Percentiles rank a stretch among this genome's conserved stretches.
Evolutionary conservation across 2,113 vertebrate genomes (phyloP).

Genomic region (Syngnathus floridae): DNA sequence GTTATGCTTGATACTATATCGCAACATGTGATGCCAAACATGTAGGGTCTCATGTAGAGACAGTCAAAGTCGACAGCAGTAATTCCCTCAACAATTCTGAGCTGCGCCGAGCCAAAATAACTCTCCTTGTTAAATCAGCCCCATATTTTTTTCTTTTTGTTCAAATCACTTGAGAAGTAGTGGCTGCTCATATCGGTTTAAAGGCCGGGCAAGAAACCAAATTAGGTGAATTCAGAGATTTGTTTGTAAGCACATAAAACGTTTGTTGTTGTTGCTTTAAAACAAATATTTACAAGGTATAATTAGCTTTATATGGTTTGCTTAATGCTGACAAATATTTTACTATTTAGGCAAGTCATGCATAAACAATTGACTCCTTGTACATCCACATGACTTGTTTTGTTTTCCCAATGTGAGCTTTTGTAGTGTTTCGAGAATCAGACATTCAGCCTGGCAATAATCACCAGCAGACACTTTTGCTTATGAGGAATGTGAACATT

Average conservation of each 20-base stretch:
- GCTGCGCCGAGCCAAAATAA: background rate
- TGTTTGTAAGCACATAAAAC: background rate
- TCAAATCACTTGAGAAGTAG: background rate
- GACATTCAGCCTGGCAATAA: conserved; percentile 30
- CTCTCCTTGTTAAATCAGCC: background rate
- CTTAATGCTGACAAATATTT: background rate
- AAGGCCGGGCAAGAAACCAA: background rate
- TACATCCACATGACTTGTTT: conserved; percentile 8
- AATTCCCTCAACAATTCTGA: background rate
- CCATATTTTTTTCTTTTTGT: background rate
- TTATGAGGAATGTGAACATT: conserved; percentile 31
- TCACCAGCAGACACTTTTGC: conserved; percentile 36
- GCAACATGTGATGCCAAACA: background rate
- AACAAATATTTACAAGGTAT: background rate
- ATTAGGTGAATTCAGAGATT: background rate
- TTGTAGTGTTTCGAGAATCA: conserved; percentile 28
- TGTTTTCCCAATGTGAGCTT: conserved; percentile 30
- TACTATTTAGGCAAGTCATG: background rate
- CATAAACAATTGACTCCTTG: conserved; percentile 3
- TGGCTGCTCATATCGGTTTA: background rate
- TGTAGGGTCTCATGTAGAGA: background rate
- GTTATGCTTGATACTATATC: background rate
- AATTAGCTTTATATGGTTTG: background rate
- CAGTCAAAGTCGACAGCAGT: background rate
- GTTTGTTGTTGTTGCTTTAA: background rate